Base-by-base conservation (phyloP, 2,888 invertebrate species). In the Dioctria rufipes region DNA sequence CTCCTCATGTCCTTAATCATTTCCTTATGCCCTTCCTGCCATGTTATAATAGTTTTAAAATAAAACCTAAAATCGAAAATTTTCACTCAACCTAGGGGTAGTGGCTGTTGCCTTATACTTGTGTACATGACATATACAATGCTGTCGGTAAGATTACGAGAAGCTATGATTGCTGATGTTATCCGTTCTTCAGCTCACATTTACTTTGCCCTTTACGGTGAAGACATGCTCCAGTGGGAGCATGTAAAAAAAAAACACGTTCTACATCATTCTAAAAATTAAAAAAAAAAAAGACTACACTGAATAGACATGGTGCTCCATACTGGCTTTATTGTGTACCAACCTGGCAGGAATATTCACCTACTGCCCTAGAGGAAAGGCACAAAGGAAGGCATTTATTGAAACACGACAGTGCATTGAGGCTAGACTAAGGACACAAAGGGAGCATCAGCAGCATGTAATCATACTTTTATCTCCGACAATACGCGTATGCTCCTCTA, bases 371-470 rank as follows among this genome's bases (percentile, higher is more conserved):
- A 94, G 96, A 69, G 97, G 97, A 90, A 91, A 95, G 84, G 95
- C 96, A 0, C 96, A 97, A 88, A 91, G 98, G 49, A 95, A 96
- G 85, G 97, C 97, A 4, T 98, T 98, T 90, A 91, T 97, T 51
- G 98, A 98, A 90, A 98, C 98, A 11, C 90, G 97, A 66, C 95
- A 95, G 88, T 98, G 97, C 90, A 95, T 98, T 73, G 96, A 97
- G 88, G 96, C 97, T 0, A 92, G 98, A 42, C 92, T 98, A 65
- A 94, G 94, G 83, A 97, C 95, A 39, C 97, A 97, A 89, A 91
- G 96, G 83, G 97, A 97, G 89, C 98, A 98, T 89, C 96, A 97
- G 88, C 96, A 98, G 90, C 98, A 98, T 95, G 98, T 97, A 89
- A 87, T 87, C 83, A 78, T 49, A 49, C n/a, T 65, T 73, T 40